phyloP scores from a whole-genome alignment of 1,140 invertebrate genomes.

The Diploscapter pachys region DNA sequence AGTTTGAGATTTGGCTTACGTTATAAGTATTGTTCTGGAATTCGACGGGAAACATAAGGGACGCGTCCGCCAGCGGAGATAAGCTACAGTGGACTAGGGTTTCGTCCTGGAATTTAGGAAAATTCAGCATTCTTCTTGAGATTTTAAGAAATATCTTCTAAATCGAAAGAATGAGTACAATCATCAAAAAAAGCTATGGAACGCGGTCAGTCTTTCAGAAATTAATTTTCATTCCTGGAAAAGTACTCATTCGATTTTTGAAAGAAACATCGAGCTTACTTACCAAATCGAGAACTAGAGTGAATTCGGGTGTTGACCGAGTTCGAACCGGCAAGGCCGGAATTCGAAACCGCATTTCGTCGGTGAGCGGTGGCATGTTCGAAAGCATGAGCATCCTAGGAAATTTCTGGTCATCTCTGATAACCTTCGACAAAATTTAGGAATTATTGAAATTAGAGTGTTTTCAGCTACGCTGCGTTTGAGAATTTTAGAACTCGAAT shows the following conservation, averaged over 20 bases:
- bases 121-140: no score
- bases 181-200: no score
- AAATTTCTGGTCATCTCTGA: neutral
- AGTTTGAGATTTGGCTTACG: slow-evolving; percentile 46
- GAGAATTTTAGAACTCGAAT: no score
- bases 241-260: no score
- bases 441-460: no score
- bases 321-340: slow-evolving; percentile 89
- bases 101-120: slow-evolving; percentile 72
- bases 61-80: slow-evolving; percentile 83
- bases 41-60: slow-evolving; percentile 83
- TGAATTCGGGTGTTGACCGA: slow-evolving; percentile 85
- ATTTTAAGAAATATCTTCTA: no score
- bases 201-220: no score
- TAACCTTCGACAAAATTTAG: no score
- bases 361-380: slow-evolving; percentile 80
- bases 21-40: slow-evolving; percentile 86
- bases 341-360: slow-evolving; percentile 77
- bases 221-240: no score
- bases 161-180: no score
- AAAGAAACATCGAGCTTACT: no score
- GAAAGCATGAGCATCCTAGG: slow-evolving; percentile 68
- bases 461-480: no score
- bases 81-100: slow-evolving; percentile 91
- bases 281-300: slow-evolving; percentile 79